Evolutionary conservation across 2,113 vertebrate genomes (phyloP), one percentile per base, ranked within the genome.

Genomic region (Plotosus lineatus): DNA sequence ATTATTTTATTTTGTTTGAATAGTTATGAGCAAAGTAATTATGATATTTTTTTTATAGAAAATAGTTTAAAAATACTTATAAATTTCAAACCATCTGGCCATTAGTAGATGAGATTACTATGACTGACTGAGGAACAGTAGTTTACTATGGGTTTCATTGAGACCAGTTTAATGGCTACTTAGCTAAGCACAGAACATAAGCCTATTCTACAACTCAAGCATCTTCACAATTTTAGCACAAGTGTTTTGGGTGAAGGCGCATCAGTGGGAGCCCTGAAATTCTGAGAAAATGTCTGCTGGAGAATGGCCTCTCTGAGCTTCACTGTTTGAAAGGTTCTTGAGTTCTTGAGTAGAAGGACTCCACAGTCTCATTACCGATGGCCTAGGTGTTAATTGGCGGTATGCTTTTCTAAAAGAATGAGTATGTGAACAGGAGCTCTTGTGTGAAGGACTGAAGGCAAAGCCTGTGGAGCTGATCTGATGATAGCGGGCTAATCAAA

Each of bases 321-420:
- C 79, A 82, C 88, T 85, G 89, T 87, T 88, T 90, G 84, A 87
- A 87, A 90, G 86, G 90, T 89, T 89, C 83, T 74, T 42, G 46
- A 73, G 48, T 48, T 46, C 61, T 91, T 89, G 90, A 92, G 92
- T 92, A 90, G 89, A 82, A 86, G 88, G 86, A 53, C 89, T 90
- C 87, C 86, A 88, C 82, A 81, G 90, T 88, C 90, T 92, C 83
- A 92, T 94, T 92, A 93, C 89, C 86, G 80, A 88, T 92, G 90
- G 90, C 87, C 87, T 88, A 92, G 91, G 92, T 93, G 92, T 93
- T 92, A 92, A 92, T 91, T 91, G 90, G 89, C 89, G 86, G 88
- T 89, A 88, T 88, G 87, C 87, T 86, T 88, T 87, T 86, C 87
- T 89, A 88, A 90, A 86, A 88, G 90, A 88, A 65, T 84, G 61